Evolutionary conservation across 2,888 invertebrate genomes (phyloP).

Genomic region (Chrysolina americana): DNA sequence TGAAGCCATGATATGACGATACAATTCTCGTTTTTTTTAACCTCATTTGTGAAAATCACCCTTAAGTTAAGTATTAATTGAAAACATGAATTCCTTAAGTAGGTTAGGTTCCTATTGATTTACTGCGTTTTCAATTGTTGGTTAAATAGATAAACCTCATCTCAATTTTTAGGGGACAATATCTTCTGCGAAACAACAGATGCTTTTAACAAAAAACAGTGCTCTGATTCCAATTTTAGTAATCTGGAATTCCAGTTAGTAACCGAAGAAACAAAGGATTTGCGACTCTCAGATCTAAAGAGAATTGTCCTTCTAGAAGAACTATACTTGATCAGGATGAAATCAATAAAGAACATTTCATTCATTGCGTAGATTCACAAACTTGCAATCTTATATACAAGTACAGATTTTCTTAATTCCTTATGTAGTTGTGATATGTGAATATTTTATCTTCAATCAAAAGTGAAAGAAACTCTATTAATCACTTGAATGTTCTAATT

Average conservation of each 20-base stretch:
- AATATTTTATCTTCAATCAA: too few species aligned
- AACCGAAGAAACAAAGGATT: slow-evolving; percentile 24
- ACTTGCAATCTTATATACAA: neutral
- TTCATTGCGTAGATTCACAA: neutral
- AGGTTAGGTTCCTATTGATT: too few species aligned
- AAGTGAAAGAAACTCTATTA: too few species aligned
- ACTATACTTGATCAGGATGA: slow-evolving; percentile 32
- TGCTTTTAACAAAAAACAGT: neutral
- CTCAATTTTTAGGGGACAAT: neutral
- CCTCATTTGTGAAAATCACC: too few species aligned
- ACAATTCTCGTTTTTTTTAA: too few species aligned
- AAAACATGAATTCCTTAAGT: too few species aligned
- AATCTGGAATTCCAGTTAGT: neutral
- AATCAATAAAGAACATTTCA: neutral
- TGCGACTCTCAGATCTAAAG: slow-evolving; percentile 28
- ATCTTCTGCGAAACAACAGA: neutral
- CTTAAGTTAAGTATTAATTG: too few species aligned
- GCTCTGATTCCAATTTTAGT: neutral
- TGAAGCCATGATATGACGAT: too few species aligned
- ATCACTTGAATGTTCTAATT: too few species aligned
- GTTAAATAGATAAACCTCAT: too few species aligned
- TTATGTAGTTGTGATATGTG: too few species aligned
- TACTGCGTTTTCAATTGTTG: too few species aligned
- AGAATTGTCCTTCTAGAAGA: slow-evolving; percentile 36
- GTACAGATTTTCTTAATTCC: neutral